Conservation (phyloP, 2,888 invertebrate species). For the Pasiphila rectangulata region DNA sequence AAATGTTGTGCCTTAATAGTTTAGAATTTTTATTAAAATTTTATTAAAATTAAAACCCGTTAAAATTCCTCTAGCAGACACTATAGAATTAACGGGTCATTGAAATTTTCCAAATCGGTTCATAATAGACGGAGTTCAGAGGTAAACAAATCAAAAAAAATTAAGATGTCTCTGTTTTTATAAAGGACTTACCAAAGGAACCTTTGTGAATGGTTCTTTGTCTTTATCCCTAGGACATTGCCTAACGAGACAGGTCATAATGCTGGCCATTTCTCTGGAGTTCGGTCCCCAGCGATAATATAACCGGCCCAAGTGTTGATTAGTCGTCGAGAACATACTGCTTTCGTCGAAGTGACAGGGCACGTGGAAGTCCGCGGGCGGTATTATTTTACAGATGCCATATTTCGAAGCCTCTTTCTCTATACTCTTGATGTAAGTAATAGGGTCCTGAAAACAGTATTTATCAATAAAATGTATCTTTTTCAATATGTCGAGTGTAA, state of each 20-base stretch:
- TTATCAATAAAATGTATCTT: no score
- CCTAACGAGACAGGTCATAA: slow-evolving; percentile 82
- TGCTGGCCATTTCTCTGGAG: slow-evolving; percentile 90
- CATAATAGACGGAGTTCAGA: no score
- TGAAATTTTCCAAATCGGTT: no score
- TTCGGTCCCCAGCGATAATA: slow-evolving; percentile 94
- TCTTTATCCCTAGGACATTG: slow-evolving; percentile 4
- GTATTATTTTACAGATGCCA: slow-evolving; percentile 93
- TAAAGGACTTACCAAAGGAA: slow-evolving; percentile 87
- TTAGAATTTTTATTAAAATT: background rate
- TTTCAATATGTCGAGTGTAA: no score
- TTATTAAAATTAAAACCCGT: background rate
- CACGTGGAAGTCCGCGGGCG: slow-evolving; percentile 87
- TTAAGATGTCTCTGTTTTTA: no score
- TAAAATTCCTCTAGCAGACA: no score
- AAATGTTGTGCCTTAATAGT: no score
- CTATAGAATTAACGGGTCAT: no score
- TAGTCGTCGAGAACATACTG: slow-evolving; percentile 91
- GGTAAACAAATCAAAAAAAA: no score
- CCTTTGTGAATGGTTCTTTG: slow-evolving; percentile 67
- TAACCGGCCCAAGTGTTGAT: slow-evolving; percentile 95
- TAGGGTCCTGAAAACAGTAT: slow-evolving; percentile 14
- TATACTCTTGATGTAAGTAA: slow-evolving; percentile 8
- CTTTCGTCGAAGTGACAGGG: slow-evolving; percentile 92
- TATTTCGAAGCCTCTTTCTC: background rate